Evolutionary conservation across 2,113 vertebrate species (phyloP).

Genomic region (Murina feae): DNA sequence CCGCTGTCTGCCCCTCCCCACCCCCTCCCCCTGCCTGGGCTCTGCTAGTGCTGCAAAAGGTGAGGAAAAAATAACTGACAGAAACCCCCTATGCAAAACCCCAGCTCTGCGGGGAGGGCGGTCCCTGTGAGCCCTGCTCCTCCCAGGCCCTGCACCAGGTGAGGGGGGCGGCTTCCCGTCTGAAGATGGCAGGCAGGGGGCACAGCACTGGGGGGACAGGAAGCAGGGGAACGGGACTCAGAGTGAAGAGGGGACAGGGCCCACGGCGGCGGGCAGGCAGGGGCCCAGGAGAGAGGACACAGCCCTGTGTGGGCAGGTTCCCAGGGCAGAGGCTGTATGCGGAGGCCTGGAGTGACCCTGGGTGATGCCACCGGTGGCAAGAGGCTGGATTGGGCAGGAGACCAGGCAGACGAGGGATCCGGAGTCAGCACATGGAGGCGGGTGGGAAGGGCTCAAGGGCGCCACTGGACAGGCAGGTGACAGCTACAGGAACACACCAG

Average conservation of each 20-base stretch:
- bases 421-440: not conserved
- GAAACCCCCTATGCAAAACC: conserved; percentile 65
- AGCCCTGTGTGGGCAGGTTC: not conserved
- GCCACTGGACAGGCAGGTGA: accelerated
- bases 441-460: not conserved
- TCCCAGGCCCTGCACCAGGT: not conserved
- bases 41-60: conserved; percentile 32
- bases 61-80: conserved; percentile 56
- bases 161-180: conserved; percentile 11
- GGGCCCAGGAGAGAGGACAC: accelerated
- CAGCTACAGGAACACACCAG: not conserved
- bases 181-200: not conserved
- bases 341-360: not conserved
- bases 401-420: not conserved
- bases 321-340: accelerated
- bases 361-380: not conserved
- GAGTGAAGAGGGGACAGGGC: too few species aligned
- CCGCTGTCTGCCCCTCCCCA: not conserved
- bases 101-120: conserved; percentile 27
- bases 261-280: not conserved
- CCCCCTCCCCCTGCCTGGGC: not conserved
- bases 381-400: not conserved
- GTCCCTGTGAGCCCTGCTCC: conserved; percentile 15
- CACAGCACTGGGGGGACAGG: not conserved
- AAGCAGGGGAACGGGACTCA: not conserved